A percentile compares a stretch with the other conserved stretches of the same genome.
phyloP scores from a whole-genome alignment of 2,797 vertebrate genomes.

The Melanotaenia boesemani region DNA sequence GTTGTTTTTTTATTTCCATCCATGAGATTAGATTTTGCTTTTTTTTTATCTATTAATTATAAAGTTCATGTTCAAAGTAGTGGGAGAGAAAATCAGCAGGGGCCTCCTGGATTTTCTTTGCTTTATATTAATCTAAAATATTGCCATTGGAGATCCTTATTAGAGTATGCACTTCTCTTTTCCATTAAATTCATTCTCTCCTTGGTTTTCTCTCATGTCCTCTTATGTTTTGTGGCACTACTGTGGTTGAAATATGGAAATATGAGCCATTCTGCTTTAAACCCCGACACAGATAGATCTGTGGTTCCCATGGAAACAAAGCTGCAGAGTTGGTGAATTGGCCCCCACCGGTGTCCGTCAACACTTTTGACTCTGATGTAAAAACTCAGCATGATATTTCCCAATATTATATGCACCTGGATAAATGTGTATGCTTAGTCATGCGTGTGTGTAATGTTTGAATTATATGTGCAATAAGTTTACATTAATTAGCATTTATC shows the following conservation, averaged over 20 bases:
- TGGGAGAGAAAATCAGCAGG: neutral
- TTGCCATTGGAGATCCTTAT: slow-evolving; percentile 1
- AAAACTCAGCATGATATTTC: slow-evolving; percentile 41
- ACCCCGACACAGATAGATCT: slow-evolving; percentile 55
- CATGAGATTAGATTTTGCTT: neutral
- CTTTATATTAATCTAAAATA: slow-evolving; percentile 2
- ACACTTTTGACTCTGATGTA: slow-evolving; percentile 44
- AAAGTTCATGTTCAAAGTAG: slow-evolving; percentile 25
- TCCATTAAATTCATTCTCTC: slow-evolving; percentile 1
- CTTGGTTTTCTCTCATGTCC: slow-evolving; percentile 7
- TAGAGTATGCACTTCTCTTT: neutral
- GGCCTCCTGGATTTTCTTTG: neutral
- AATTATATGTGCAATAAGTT: neutral
- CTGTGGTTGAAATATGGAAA: slow-evolving; percentile 47
- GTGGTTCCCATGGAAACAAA: slow-evolving; percentile 81
- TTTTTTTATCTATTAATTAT: neutral
- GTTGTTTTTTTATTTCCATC: slow-evolving; percentile 19
- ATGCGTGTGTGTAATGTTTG: neutral
- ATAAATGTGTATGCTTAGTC: neutral
- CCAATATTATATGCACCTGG: slow-evolving; percentile 15
- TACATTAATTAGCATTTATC: neutral
- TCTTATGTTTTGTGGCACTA: slow-evolving; percentile 30
- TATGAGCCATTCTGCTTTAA: slow-evolving; percentile 44
- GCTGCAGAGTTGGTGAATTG: slow-evolving; percentile 60
- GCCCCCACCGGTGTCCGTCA: slow-evolving; percentile 35